Conservation (phyloP, 2,888 invertebrate species). For the Agrotis clavis region DNA sequence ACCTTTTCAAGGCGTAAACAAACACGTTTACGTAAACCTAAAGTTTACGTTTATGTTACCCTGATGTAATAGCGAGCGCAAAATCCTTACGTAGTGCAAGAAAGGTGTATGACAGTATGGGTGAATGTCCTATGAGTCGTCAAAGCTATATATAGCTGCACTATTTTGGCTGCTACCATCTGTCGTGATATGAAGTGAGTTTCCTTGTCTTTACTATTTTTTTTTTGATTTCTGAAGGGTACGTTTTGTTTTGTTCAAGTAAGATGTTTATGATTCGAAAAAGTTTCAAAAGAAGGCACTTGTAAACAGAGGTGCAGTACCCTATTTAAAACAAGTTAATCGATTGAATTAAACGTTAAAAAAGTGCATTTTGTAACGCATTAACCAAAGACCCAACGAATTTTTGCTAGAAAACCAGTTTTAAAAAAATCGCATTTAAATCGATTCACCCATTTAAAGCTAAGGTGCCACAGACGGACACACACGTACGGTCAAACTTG, state of each 20-base stretch:
- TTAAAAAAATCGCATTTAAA: too few species aligned
- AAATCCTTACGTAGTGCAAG: constrained; percentile 47
- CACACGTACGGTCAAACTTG: too few species aligned
- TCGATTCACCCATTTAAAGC: too few species aligned
- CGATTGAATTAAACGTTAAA: too few species aligned
- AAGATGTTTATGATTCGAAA: too few species aligned
- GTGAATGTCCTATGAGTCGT: constrained; percentile 60
- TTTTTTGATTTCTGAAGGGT: constrained; percentile 8
- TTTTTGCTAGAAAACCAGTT: too few species aligned
- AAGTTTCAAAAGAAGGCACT: too few species aligned
- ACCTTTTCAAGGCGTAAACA: not conserved
- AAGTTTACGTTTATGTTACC: constrained; percentile 13
- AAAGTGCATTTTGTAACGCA: too few species aligned
- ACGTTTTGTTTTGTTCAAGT: constrained; percentile 20
- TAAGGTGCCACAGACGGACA: too few species aligned
- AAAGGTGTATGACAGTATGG: constrained; percentile 52
- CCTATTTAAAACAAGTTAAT: too few species aligned
- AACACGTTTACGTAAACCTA: not conserved
- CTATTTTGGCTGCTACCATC: constrained; percentile 62
- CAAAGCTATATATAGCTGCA: constrained; percentile 56
- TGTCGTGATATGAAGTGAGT: constrained; percentile 47
- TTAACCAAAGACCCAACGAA: too few species aligned
- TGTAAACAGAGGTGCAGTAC: too few species aligned
- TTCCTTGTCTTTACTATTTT: constrained; percentile 29
- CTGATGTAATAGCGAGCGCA: constrained; percentile 42